Base-by-base conservation (phyloP, 1,140 invertebrate species). In the Drosophila subpulchrella region DNA sequence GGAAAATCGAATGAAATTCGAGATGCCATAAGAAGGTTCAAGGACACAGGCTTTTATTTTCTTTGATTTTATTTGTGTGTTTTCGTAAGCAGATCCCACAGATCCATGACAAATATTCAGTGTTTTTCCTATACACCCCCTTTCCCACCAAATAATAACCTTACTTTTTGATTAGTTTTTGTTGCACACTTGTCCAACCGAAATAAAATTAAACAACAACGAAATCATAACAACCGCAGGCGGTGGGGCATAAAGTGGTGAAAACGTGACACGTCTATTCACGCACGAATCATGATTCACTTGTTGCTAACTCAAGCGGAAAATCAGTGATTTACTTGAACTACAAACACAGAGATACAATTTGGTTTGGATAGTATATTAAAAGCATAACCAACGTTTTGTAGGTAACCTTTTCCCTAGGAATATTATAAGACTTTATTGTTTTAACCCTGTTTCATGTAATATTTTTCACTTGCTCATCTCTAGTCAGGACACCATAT, bases 81-180 rank as follows among this genome's bases (percentile, higher is more conserved):
- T 38, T 38, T 24, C 13, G 27, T 39, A 30, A 10, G 13, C 13
- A 24, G 10, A 58, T 62, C 24, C 6, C 36, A 11, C 11, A 30
- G 34, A 39, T 41, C 24, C 30, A 4, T 42, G 13, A 1, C 11
- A 66, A 66, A 67, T 62, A 67, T 50, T 48, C 11, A 8, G 10
- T 44, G 47, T 36, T 65, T 36, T 65, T 30, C 12, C 20, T 30
- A 10, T n/a, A 32, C n/a, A 5, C 11, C 12, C 32, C 8, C 34
- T 12, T 51, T 3, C 34, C 17, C 8, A 3, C 34, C 3, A 65
- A 50, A 68, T 38, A 44, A 30, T 44, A 15, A 36, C 38, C 30
- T 6, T 63, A 51, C n/a, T 36, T 68, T 66, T 50, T 67, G 63
- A 67, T 67, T 67, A 50, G 46, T 67, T 67, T 67, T 62, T 41